Percentiles rank a stretch among this genome's conserved stretches.
phyloP scores from a whole-genome alignment of 2,888 invertebrate genomes.

The Uloborus plumipes region DNA sequence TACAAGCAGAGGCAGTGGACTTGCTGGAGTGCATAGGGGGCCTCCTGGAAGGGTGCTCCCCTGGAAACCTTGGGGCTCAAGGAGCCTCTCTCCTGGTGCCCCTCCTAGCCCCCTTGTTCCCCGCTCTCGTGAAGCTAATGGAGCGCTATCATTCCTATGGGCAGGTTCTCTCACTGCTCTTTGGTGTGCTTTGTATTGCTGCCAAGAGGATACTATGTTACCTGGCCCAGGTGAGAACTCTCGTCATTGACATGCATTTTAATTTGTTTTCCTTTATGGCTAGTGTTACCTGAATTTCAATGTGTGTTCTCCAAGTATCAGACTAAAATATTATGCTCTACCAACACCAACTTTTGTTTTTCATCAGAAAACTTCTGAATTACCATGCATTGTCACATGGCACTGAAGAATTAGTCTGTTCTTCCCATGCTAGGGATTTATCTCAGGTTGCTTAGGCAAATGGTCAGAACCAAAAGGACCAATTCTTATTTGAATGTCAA shows the following conservation, averaged over 20 bases:
- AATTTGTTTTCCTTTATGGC: neutral
- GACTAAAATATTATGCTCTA: too few relatives aligned
- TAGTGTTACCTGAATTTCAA: too few relatives aligned
- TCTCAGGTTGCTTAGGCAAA: too few relatives aligned
- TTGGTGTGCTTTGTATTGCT: slow-evolving; percentile 81
- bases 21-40: slow-evolving; percentile 82
- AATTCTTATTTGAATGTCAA: too few relatives aligned
- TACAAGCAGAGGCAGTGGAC: slow-evolving; percentile 80
- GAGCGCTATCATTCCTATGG: slow-evolving; percentile 84
- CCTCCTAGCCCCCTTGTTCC: slow-evolving; percentile 78
- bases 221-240: slow-evolving; percentile 68
- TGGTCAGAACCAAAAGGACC: too few relatives aligned
- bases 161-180: slow-evolving; percentile 81
- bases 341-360: too few relatives aligned
- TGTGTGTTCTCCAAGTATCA: too few relatives aligned
- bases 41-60: slow-evolving; percentile 67
- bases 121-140: slow-evolving; percentile 80
- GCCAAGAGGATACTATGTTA: slow-evolving; percentile 81
- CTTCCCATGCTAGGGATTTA: too few relatives aligned
- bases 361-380: too few relatives aligned
- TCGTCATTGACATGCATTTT: neutral
- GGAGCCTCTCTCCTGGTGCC: slow-evolving; percentile 71
- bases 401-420: too few relatives aligned
- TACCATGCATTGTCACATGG: too few relatives aligned
- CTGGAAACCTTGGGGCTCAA: slow-evolving; percentile 67